These are phyloP conservation scores for Aurelia sp. DNA, from an alignment of 30 jellyfish, hydroid and myxozoan species.

Conservation along the genomic window DNA sequence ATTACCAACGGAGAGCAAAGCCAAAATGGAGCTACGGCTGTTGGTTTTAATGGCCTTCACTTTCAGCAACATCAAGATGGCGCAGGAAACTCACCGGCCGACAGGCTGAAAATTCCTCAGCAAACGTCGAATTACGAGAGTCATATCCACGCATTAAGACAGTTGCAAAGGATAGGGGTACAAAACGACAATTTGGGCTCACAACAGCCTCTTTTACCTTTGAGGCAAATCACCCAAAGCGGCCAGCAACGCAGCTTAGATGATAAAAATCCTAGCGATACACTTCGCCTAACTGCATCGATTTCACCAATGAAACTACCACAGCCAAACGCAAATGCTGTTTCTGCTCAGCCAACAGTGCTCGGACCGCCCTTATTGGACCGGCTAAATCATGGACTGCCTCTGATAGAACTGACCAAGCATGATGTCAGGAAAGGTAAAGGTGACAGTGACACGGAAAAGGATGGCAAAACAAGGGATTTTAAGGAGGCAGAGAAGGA, in stretches of 20 bases:
- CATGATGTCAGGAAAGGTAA: not conserved
- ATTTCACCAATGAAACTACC: constrained; percentile 34
- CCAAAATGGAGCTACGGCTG: not conserved
- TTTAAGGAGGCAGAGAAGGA: not conserved
- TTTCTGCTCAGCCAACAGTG: not conserved
- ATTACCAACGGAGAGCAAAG: not conserved
- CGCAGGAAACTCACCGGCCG: not conserved
- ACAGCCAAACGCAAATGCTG: not conserved
- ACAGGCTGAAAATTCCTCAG: not conserved
- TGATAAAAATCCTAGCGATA: not conserved
- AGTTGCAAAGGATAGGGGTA: constrained; percentile 8
- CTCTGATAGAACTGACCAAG: not conserved
- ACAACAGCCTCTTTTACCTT: not conserved
- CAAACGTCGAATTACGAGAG: constrained; percentile 9
- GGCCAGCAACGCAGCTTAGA: not conserved
- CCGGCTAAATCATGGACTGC: constrained; percentile 41
- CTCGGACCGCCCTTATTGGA: constrained; percentile 45
- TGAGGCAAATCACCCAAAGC: not conserved
- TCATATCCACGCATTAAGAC: constrained; percentile 46
- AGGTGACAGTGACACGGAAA: not conserved
- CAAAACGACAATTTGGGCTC: not conserved
- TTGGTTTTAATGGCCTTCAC: not conserved
- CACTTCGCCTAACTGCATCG: constrained; percentile 9
- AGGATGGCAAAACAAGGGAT: not conserved
- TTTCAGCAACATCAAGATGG: too few relatives aligned